phyloP scores from a whole-genome alignment of 2,888 invertebrate species.

The Deilephila elpenor region DNA sequence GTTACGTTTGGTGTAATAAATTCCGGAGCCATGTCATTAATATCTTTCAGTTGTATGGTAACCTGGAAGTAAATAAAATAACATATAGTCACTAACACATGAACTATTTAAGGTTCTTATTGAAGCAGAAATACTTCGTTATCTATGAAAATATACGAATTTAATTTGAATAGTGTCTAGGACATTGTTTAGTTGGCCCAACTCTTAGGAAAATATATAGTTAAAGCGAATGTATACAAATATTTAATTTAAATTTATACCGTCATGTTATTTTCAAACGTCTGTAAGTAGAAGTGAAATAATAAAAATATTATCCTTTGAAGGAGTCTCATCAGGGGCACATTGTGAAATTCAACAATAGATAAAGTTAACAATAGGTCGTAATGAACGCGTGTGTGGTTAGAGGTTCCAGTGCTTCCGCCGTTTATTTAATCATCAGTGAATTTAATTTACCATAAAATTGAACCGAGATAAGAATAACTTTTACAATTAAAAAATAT shows the following conservation, averaged over 20 bases:
- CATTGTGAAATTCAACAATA: slow-evolving; percentile 58
- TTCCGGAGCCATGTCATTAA: slow-evolving; percentile 95
- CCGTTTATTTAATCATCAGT: neutral
- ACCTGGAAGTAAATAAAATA: slow-evolving; percentile 86
- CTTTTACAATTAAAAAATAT: neutral
- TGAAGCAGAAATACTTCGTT: too few species aligned
- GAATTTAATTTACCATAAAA: slow-evolving; percentile 17
- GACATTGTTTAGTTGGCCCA: neutral
- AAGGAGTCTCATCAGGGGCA: slow-evolving; percentile 38
- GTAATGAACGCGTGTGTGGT: slow-evolving; percentile 50
- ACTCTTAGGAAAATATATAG: neutral
- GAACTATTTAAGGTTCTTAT: neutral
- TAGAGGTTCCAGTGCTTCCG: slow-evolving; percentile 8
- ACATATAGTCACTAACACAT: neutral
- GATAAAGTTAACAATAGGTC: slow-evolving; percentile 54
- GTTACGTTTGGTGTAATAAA: slow-evolving; percentile 93
- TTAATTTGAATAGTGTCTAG: neutral
- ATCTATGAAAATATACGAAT: too few species aligned
- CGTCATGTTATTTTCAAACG: neutral
- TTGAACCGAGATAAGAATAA: neutral
- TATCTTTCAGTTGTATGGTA: slow-evolving; percentile 93
- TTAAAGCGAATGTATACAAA: neutral
- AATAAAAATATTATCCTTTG: slow-evolving; percentile 19
- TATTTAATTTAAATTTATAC: neutral
- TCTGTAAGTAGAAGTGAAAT: neutral